Evolutionary conservation across 2,113 vertebrate genomes (phyloP).

Genomic region (Boleophthalmus pectinirostris): DNA sequence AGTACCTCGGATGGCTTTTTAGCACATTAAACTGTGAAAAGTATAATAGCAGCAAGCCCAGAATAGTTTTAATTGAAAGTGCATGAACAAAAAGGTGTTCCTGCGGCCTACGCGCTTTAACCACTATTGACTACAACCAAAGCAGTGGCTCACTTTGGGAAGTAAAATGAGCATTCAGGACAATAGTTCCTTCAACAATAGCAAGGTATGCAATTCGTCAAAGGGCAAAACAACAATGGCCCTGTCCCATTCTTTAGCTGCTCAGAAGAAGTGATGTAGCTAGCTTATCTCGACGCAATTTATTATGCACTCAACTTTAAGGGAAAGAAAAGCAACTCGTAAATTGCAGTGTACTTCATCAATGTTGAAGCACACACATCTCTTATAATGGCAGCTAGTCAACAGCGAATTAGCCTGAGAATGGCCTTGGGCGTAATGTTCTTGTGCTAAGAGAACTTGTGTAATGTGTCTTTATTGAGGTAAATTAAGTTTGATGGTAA

Average conservation of each 20-base stretch:
- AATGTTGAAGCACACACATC: slow-evolving; percentile 8
- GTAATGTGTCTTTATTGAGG: not conserved
- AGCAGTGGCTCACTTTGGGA: slow-evolving; percentile 19
- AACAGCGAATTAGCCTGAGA: slow-evolving; percentile 1
- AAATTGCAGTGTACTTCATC: slow-evolving; percentile 22
- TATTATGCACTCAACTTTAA: slow-evolving; percentile 12
- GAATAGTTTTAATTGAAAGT: slow-evolving; percentile 12
- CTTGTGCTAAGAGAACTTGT: not conserved
- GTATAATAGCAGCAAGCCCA: slow-evolving; percentile 9
- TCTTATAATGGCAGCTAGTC: slow-evolving; percentile 11
- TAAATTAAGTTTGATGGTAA: slow-evolving; percentile 14
- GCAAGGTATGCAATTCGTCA: slow-evolving; percentile 30
- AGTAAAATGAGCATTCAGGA: slow-evolving; percentile 6
- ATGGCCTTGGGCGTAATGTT: not conserved
- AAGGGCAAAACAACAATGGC: slow-evolving; percentile 31
- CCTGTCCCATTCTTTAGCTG: slow-evolving; percentile 27
- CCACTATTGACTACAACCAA: not conserved
- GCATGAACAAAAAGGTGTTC: slow-evolving; percentile 2
- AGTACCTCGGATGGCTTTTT: slow-evolving; percentile 15
- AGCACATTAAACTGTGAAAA: slow-evolving; percentile 14
- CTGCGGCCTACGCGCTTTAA: not conserved
- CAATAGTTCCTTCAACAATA: slow-evolving; percentile 34
- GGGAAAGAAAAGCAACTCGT: slow-evolving; percentile 14
- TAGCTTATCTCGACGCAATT: slow-evolving; percentile 34
- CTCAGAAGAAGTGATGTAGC: slow-evolving; percentile 29